Evolutionary conservation across 2,888 invertebrate genomes (phyloP).

Genomic region (Harpalus rufipes): DNA sequence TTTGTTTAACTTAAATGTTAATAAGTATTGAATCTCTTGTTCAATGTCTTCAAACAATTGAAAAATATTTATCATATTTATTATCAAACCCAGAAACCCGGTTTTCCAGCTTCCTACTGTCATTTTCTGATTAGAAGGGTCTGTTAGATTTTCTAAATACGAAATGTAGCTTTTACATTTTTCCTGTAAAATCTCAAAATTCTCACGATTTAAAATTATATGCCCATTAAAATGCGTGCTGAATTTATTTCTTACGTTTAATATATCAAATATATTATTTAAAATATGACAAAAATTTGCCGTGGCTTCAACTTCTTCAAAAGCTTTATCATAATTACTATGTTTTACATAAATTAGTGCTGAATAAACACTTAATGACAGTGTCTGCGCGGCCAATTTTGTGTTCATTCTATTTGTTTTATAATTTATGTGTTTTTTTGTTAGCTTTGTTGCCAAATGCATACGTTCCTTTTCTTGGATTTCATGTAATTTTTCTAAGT

Average conservation of each 20-base stretch:
- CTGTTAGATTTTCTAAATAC: neutral
- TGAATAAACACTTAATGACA: conserved; percentile 51
- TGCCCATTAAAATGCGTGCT: neutral
- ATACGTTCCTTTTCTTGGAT: conserved; percentile 30
- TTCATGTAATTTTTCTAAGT: conserved; percentile 28
- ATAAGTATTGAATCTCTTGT: conserved; percentile 38
- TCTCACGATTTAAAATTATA: conserved; percentile 15
- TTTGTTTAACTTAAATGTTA: too few species aligned
- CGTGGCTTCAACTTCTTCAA: neutral
- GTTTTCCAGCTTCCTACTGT: conserved; percentile 26
- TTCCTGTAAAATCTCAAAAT: conserved; percentile 6
- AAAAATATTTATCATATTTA: conserved; percentile 47
- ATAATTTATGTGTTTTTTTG: conserved; percentile 49
- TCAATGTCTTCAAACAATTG: conserved; percentile 13
- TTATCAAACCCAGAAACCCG: conserved; percentile 56
- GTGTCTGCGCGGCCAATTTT: conserved; percentile 62
- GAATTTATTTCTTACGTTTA: conserved; percentile 8
- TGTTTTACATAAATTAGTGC: conserved; percentile 33
- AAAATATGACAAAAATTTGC: neutral
- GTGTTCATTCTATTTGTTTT: conserved; percentile 64
- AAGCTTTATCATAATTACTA: neutral
- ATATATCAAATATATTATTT: neutral
- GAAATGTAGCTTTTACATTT: conserved; percentile 41
- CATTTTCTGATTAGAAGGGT: neutral
- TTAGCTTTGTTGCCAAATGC: conserved; percentile 30